Conservation (phyloP, 53 echinoderm and acorn worm species). For the Echinometra lucunter region DNA sequence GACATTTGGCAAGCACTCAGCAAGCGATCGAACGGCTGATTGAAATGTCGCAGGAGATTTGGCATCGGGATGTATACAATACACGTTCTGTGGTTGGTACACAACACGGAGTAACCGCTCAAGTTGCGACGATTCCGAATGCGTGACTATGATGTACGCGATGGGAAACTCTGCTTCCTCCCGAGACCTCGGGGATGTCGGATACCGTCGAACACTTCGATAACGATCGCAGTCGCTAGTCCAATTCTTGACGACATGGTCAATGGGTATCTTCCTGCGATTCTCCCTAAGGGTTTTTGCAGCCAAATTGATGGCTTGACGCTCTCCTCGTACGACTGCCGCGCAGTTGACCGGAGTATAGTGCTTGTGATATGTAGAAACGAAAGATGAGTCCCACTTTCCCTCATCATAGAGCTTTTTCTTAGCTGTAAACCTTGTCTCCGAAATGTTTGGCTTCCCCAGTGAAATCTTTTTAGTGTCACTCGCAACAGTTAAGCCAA, state of each 20-base stretch:
- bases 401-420: constrained; percentile 18
- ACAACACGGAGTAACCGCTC: constrained; percentile 66
- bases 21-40: constrained; percentile 43
- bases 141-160: constrained; percentile 76
- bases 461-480: background rate
- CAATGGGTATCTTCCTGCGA: background rate
- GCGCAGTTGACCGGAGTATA: constrained; percentile 24
- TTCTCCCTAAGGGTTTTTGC: background rate
- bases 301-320: constrained; percentile 11
- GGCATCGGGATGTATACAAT: constrained; percentile 69
- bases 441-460: background rate
- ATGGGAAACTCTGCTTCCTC: constrained; percentile 82
- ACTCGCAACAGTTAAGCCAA: background rate
- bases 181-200: constrained; percentile 50
- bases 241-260: constrained; percentile 50
- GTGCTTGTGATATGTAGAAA: constrained; percentile 12
- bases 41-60: constrained; percentile 58
- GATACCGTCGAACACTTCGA: constrained; percentile 65
- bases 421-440: background rate
- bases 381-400: constrained; percentile 38
- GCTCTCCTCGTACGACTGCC: background rate
- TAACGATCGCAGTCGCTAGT: constrained; percentile 71
- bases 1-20: constrained; percentile 67
- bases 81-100: constrained; percentile 70
- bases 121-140: constrained; percentile 64